These are phyloP conservation scores for Notodonta dromedarius DNA, from an alignment of 2,888 invertebrate genomes.

Conservation along the genomic window DNA sequence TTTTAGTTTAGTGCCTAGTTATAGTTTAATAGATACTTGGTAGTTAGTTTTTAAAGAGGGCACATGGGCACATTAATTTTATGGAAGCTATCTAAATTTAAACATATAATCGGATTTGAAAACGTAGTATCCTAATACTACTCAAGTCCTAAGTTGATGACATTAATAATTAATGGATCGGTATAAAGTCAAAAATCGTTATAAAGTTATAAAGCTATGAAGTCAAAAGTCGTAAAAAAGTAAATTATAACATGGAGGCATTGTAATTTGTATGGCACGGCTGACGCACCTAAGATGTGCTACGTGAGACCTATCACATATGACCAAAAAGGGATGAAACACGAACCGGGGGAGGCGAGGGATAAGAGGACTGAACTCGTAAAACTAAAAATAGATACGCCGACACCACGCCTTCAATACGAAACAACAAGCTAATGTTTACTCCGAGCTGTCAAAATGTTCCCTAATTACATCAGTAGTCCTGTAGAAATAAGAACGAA, in stretches of 20 bases:
- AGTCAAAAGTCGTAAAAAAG: too few species aligned
- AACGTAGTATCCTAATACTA: too few species aligned
- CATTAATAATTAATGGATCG: too few species aligned
- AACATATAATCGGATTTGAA: too few species aligned
- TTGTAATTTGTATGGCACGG: neutral
- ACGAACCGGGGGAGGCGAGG: slow-evolving; percentile 45
- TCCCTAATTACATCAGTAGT: slow-evolving; percentile 33
- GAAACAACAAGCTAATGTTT: slow-evolving; percentile 38
- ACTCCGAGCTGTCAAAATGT: slow-evolving; percentile 31
- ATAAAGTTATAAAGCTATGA: too few species aligned
- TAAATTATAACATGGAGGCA: neutral
- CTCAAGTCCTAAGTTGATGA: too few species aligned
- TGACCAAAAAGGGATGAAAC: slow-evolving; percentile 46
- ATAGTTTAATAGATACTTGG: too few species aligned
- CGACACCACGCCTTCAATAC: slow-evolving; percentile 59
- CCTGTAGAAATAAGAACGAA: slow-evolving; percentile 38
- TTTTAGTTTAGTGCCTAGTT: neutral
- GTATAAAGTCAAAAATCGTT: too few species aligned
- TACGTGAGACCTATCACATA: slow-evolving; percentile 45
- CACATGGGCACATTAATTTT: too few species aligned
- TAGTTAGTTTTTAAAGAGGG: too few species aligned
- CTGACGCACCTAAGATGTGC: slow-evolving; percentile 27
- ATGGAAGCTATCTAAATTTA: too few species aligned
- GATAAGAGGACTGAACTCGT: slow-evolving; percentile 73
- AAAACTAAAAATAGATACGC: slow-evolving; percentile 78